These are phyloP conservation scores for Danio aesculapii DNA, from an alignment of 2,797 vertebrate species.

Conservation along the genomic window DNA sequence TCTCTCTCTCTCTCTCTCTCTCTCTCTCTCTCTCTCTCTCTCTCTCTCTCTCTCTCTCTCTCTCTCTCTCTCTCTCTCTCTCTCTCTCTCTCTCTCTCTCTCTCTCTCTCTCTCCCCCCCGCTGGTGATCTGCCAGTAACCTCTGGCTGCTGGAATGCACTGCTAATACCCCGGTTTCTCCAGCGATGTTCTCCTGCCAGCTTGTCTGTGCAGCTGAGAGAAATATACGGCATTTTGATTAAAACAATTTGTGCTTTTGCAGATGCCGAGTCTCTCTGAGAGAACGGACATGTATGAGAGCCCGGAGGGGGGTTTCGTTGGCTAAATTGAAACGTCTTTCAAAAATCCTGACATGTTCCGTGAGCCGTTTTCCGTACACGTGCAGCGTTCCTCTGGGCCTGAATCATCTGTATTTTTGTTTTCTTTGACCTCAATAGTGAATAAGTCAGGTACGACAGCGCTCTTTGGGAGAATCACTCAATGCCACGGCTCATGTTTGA, in stretches of 20 bases:
- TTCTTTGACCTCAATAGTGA: slow-evolving; percentile 31
- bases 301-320: slow-evolving; percentile 1
- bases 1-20: background rate
- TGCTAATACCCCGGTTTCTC: slow-evolving; percentile 10
- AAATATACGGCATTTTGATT: slow-evolving; percentile 50
- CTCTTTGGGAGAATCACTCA: slow-evolving; percentile 31
- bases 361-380: background rate
- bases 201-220: slow-evolving; percentile 4
- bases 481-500: slow-evolving; percentile 24
- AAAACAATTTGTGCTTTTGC: slow-evolving; percentile 49
- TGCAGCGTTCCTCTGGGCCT: background rate
- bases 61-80: background rate
- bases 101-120: background rate
- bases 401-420: slow-evolving; percentile 48
- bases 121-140: slow-evolving; percentile 38
- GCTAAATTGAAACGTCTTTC: slow-evolving; percentile 46
- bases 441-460: slow-evolving; percentile 12
- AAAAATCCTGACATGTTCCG: background rate
- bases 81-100: background rate
- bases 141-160: slow-evolving; percentile 21
- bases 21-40: background rate
- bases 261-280: slow-evolving; percentile 23
- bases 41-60: background rate
- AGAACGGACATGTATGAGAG: slow-evolving; percentile 7
- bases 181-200: background rate